These are phyloP conservation scores for Barbus barbus DNA, from an alignment of 2,113 vertebrate genomes.

Conservation along the genomic window DNA sequence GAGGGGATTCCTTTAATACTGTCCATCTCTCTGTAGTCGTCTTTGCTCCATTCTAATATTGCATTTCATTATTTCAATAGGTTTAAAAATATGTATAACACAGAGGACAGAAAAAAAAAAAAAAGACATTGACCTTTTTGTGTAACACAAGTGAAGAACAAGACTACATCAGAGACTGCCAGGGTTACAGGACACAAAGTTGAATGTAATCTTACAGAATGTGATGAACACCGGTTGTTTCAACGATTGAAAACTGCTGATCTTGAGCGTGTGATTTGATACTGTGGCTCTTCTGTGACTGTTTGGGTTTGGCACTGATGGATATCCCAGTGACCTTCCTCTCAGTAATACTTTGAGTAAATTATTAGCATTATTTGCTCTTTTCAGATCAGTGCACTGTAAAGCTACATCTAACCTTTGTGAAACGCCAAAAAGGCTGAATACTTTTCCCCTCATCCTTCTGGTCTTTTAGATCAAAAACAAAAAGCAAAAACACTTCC, in stretches of 20 bases:
- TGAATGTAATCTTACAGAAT: constrained; percentile 39
- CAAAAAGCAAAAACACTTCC: neutral
- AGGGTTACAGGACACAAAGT: constrained; percentile 45
- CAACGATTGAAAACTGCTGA: constrained; percentile 59
- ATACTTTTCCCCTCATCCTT: neutral
- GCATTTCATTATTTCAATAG: constrained; percentile 76
- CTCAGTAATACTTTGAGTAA: constrained; percentile 21
- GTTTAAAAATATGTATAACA: constrained; percentile 68
- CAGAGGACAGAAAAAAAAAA: constrained; percentile 59
- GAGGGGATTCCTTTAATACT: constrained; percentile 79
- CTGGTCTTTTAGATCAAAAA: too few relatives aligned
- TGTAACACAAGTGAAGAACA: constrained; percentile 73
- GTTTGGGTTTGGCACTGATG: neutral
- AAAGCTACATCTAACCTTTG: neutral
- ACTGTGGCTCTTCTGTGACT: neutral
- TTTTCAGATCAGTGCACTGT: neutral
- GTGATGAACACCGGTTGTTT: constrained; percentile 63
- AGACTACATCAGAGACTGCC: constrained; percentile 63
- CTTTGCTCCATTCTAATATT: constrained; percentile 78
- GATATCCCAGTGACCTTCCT: neutral
- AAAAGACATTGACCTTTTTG: constrained; percentile 73
- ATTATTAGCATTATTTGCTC: neutral
- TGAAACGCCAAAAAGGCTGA: constrained; percentile 1
- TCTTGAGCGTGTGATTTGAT: constrained; percentile 24
- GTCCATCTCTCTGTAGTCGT: constrained; percentile 75